Evolutionary conservation across 1,140 invertebrate species (phyloP).

Genomic region (Bombus balteatus): DNA sequence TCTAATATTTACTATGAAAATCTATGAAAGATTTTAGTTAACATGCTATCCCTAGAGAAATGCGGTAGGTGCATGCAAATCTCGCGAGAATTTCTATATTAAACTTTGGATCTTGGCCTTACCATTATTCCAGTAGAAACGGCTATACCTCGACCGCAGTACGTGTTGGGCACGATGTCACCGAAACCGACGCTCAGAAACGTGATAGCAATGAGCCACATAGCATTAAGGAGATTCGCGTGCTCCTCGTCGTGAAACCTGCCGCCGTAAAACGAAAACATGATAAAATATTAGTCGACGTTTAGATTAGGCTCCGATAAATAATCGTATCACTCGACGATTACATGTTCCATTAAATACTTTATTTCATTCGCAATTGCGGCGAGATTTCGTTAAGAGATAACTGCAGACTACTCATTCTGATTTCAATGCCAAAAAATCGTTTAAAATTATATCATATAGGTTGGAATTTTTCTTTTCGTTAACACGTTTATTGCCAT

Average conservation of each 20-base stretch:
- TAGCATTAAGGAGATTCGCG: constrained; percentile 98
- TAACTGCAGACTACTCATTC: not conserved
- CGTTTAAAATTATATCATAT: not conserved
- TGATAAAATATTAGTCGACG: constrained; percentile 16
- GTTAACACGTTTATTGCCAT: too few species aligned
- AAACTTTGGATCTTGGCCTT: constrained; percentile 81
- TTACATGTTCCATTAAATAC: not conserved
- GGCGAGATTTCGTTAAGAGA: not conserved
- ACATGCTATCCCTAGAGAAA: not conserved
- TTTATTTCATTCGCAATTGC: not conserved
- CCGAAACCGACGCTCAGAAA: constrained; percentile 99
- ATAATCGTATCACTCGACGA: not conserved
- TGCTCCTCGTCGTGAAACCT: constrained; percentile 98
- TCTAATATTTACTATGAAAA: not conserved
- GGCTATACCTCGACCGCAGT: constrained; percentile 98
- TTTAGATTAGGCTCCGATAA: not conserved
- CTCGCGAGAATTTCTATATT: constrained; percentile 33
- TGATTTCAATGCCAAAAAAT: not conserved
- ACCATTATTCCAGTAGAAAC: constrained; percentile 99
- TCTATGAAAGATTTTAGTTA: not conserved
- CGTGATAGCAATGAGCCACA: constrained; percentile 99
- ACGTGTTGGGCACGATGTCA: constrained; percentile 99
- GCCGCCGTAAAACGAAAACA: constrained; percentile 31
- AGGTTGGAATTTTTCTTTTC: too few species aligned
- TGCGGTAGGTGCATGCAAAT: constrained; percentile 19